A percentile compares a stretch with the other conserved stretches of the same genome.
Evolutionary conservation across 2,113 vertebrate genomes (phyloP).

Genomic region (Chlorodrepanis virens): DNA sequence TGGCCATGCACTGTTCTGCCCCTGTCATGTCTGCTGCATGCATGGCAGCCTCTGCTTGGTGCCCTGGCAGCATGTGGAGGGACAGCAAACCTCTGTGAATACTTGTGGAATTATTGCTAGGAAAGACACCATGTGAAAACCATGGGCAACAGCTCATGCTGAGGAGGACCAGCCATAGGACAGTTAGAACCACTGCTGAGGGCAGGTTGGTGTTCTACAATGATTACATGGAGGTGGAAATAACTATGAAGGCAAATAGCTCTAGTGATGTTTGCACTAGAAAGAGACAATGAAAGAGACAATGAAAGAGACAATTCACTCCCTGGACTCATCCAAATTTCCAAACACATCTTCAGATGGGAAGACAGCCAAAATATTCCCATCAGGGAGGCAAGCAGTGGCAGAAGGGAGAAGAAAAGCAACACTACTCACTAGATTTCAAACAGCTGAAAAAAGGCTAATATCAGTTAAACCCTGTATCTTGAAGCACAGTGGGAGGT

Average conservation of each 20-base stretch:
- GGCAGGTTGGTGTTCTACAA: background rate
- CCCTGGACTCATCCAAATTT: background rate
- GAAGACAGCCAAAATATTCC: background rate
- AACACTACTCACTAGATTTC: background rate
- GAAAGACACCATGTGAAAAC: background rate
- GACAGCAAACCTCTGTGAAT: background rate
- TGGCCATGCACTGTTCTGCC: background rate
- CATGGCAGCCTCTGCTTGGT: background rate
- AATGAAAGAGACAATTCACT: background rate
- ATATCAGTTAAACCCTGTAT: background rate
- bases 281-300: background rate
- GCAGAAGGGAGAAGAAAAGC: background rate
- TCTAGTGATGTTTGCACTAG: background rate
- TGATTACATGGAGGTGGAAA: fast-evolving
- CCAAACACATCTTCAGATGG: background rate
- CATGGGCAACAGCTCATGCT: background rate
- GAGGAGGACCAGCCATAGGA: background rate
- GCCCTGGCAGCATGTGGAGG: background rate
- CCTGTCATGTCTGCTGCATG: fast-evolving
- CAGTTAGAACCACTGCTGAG: background rate
- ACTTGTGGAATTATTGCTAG: background rate
- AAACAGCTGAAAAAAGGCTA: background rate
- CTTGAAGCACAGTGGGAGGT: background rate
- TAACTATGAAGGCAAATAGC: background rate
- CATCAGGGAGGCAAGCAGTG: background rate